phyloP scores from a whole-genome alignment of 2,797 vertebrate genomes.

The Uromys caudimaculatus region DNA sequence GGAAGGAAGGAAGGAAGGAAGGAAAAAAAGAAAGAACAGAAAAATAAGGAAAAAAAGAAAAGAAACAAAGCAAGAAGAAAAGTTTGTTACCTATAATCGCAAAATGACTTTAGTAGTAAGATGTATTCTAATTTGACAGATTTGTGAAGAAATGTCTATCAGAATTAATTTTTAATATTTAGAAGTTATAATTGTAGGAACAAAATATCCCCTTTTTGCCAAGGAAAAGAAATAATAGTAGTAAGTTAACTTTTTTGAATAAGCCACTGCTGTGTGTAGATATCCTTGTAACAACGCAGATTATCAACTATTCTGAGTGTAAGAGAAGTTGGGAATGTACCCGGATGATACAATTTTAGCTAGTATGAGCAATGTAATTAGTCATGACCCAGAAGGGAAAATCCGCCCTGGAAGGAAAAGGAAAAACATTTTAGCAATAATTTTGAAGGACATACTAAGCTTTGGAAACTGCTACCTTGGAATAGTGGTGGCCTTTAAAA shows the following conservation, averaged over 20 bases:
- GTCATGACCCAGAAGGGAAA: neutral
- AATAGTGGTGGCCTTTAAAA: constrained; percentile 42
- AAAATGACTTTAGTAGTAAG: constrained; percentile 29
- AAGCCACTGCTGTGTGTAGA: neutral
- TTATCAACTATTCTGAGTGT: neutral
- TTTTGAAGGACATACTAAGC: constrained; percentile 36
- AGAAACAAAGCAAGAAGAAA: constrained; percentile 30
- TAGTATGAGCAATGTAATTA: neutral
- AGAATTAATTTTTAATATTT: constrained; percentile 49
- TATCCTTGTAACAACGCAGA: neutral
- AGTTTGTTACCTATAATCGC: neutral
- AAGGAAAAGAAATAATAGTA: constrained; percentile 52
- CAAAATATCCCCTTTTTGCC: constrained; percentile 1
- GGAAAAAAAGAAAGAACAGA: neutral
- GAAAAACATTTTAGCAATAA: constrained; percentile 38
- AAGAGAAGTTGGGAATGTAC: neutral
- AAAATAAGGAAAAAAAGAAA: neutral
- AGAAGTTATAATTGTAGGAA: neutral
- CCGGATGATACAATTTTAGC: neutral
- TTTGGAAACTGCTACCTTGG: constrained; percentile 41
- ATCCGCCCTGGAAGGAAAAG: neutral
- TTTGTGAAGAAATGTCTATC: neutral
- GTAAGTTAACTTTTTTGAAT: constrained; percentile 13
- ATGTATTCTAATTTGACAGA: neutral
- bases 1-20: neutral